Evolutionary conservation across 2,888 invertebrate species (phyloP).

Genomic region (Ypsolopha sequella): DNA sequence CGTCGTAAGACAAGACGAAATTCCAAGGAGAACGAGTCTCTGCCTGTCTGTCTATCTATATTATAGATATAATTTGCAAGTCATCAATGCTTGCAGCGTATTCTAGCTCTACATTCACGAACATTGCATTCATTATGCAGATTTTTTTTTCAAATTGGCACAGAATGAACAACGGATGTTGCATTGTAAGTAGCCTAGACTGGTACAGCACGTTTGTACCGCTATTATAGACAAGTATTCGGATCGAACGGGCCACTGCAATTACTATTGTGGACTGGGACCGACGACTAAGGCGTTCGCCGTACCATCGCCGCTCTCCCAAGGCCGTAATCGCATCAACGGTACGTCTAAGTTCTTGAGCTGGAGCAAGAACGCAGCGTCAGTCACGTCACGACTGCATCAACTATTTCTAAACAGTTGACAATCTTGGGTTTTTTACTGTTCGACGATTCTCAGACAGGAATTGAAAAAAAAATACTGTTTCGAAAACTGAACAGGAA

Average conservation of each 20-base stretch:
- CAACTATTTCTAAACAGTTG: not conserved
- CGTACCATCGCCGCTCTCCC: slow-evolving; percentile 38
- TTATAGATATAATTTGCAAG: too few relatives aligned
- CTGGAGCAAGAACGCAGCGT: not conserved
- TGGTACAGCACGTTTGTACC: slow-evolving; percentile 6
- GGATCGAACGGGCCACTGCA: slow-evolving; percentile 15
- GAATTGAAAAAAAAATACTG: too few relatives aligned
- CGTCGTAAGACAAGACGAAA: too few relatives aligned
- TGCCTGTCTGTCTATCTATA: too few relatives aligned
- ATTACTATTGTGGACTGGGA: slow-evolving; percentile 22
- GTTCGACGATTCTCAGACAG: too few relatives aligned
- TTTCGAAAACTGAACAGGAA: too few relatives aligned
- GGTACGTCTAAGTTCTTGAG: slow-evolving; percentile 31
- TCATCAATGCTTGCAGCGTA: too few relatives aligned
- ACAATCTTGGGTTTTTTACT: too few relatives aligned
- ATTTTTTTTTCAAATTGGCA: too few relatives aligned
- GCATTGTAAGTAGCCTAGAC: not conserved
- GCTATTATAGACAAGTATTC: slow-evolving; percentile 6
- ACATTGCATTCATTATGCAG: too few relatives aligned
- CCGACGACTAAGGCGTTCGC: slow-evolving; percentile 22
- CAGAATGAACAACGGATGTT: not conserved
- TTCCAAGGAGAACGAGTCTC: too few relatives aligned
- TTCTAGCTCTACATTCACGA: too few relatives aligned
- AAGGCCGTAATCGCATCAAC: slow-evolving; percentile 54
- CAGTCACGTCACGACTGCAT: slow-evolving; percentile 37